Conservation (phyloP, 2,113 vertebrate genomes). For the Aldabrachelys gigantea region DNA sequence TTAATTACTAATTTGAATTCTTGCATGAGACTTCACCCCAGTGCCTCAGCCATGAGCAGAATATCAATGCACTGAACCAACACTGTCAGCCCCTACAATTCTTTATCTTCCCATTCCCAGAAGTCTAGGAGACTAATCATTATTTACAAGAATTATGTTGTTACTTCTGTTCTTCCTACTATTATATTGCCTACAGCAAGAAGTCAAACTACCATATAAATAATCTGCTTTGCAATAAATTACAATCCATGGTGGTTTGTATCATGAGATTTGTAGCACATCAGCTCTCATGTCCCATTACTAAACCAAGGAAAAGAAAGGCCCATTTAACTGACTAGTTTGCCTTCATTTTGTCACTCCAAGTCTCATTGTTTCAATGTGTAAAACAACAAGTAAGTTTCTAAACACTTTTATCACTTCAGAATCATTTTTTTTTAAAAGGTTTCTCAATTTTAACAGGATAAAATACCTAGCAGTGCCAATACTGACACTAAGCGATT, state of each 20-base stretch:
- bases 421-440: background rate
- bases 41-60: background rate
- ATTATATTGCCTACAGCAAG: background rate
- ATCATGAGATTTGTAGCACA: background rate
- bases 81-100: background rate
- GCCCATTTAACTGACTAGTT: background rate
- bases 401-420: background rate
- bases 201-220: background rate
- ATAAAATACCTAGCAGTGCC: background rate
- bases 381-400: background rate
- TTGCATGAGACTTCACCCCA: background rate
- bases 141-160: background rate
- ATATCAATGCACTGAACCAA: background rate
- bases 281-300: background rate
- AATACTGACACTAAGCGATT: background rate
- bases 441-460: background rate
- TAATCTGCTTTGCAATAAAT: slow-evolving; percentile 11
- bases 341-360: background rate
- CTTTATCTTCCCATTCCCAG: slow-evolving; percentile 1
- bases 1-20: background rate
- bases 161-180: background rate
- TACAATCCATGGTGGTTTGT: background rate
- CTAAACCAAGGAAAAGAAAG: background rate
- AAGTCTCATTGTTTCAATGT: background rate
- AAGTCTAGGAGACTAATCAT: background rate